phyloP scores from a whole-genome alignment of 2,888 invertebrate species.

The Diplolepis rosae region DNA sequence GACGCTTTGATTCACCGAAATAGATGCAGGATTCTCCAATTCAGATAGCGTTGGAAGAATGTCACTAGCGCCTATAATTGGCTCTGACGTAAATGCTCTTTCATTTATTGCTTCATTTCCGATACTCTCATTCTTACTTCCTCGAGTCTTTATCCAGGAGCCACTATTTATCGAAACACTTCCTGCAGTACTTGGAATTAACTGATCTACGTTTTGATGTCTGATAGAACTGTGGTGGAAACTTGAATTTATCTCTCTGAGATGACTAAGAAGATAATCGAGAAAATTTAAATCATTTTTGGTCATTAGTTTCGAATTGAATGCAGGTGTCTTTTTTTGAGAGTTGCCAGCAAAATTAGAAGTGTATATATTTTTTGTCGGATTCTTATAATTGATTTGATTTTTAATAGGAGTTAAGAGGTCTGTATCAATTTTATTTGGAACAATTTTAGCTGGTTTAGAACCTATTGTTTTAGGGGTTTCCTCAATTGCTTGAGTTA shows the following conservation, averaged over 20 bases:
- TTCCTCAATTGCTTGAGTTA: neutral
- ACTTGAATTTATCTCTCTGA: too few relatives aligned
- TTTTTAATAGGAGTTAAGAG: neutral
- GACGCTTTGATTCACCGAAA: slow-evolving; percentile 19
- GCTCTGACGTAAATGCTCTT: neutral
- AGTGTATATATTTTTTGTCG: neutral
- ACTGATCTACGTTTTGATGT: neutral
- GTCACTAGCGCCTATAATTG: neutral
- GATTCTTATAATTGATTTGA: neutral
- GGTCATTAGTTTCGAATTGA: neutral
- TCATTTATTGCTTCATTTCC: neutral
- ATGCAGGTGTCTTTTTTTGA: neutral
- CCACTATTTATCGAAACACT: neutral
- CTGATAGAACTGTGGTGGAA: too few relatives aligned
- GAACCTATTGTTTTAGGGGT: neutral
- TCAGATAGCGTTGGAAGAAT: neutral
- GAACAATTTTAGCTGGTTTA: neutral
- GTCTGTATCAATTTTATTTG: neutral
- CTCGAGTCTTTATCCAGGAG: too few relatives aligned
- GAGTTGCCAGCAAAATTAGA: too few relatives aligned
- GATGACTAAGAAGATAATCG: neutral
- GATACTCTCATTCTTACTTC: neutral
- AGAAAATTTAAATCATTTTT: neutral
- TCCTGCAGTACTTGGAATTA: neutral
- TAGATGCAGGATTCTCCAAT: neutral